phyloP scores from a whole-genome alignment of 1,140 invertebrate genomes.

The Trypoxylus dichotomus region DNA sequence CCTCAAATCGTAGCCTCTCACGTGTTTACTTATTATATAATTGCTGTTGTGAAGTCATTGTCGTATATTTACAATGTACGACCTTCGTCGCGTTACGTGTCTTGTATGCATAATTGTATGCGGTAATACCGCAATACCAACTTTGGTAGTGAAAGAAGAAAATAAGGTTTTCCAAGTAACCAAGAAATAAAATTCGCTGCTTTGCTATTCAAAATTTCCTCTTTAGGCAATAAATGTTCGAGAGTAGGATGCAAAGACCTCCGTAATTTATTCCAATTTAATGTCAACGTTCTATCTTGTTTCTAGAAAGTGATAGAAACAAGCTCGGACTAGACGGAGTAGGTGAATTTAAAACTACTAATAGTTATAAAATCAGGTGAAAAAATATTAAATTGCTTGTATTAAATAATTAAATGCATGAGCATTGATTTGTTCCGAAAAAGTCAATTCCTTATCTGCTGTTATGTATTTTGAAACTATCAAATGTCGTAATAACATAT shows the following conservation, averaged over 20 bases:
- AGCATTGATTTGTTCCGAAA: too few relatives aligned
- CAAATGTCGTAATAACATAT: too few relatives aligned
- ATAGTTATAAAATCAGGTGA: too few relatives aligned
- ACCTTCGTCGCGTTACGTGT: neutral
- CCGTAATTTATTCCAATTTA: conserved; percentile 3
- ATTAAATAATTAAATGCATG: too few relatives aligned
- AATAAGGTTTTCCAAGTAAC: neutral
- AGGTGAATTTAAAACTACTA: too few relatives aligned
- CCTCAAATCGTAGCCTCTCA: neutral
- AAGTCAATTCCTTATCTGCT: too few relatives aligned
- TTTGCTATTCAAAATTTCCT: conserved; percentile 7
- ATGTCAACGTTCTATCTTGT: neutral
- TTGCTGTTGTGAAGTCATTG: neutral
- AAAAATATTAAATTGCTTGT: too few relatives aligned
- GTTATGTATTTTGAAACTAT: too few relatives aligned
- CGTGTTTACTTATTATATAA: conserved; percentile 10
- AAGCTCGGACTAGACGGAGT: neutral
- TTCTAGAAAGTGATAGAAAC: neutral
- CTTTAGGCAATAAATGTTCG: neutral
- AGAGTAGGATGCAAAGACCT: neutral
- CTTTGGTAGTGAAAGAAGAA: neutral
- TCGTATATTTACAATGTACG: neutral
- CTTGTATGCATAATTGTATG: neutral
- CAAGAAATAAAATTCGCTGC: neutral
- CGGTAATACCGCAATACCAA: neutral